A percentile compares a stretch with the other conserved stretches of the same genome.
phyloP scores from a whole-genome alignment of 2,113 vertebrate species.

The Oreochromis aureus region DNA sequence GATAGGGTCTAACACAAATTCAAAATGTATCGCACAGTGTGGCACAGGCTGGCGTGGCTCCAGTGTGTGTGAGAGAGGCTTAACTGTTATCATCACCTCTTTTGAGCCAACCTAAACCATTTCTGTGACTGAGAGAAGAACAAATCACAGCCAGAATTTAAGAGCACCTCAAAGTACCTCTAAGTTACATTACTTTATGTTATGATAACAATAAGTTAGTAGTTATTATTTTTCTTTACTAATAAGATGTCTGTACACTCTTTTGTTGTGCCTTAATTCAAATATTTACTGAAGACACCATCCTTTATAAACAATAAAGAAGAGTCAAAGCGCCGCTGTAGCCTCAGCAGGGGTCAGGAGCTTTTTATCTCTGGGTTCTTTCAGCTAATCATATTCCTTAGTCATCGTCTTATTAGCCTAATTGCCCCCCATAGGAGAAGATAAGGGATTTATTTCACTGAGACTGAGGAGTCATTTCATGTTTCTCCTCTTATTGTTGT shows the following conservation, averaged over 20 bases:
- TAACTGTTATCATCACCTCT: not conserved
- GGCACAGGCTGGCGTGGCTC: not conserved
- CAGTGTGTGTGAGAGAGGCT: not conserved
- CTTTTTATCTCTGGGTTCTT: slow-evolving; percentile 21
- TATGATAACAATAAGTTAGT: not conserved
- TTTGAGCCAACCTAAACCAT: not conserved
- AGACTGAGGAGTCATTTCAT: slow-evolving; percentile 15
- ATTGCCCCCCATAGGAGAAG: slow-evolving; percentile 11
- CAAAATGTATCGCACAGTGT: not conserved
- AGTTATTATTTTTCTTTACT: not conserved
- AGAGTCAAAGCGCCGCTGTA: not conserved
- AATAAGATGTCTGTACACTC: not conserved
- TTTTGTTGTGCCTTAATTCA: not conserved
- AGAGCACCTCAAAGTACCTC: not conserved
- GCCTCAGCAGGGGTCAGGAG: slow-evolving; percentile 36
- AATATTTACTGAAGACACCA: not conserved
- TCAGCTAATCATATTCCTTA: slow-evolving; percentile 40
- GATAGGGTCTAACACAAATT: slow-evolving; percentile 21
- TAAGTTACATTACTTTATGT: not conserved
- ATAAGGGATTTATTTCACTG: slow-evolving; percentile 7
- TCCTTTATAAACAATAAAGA: not conserved
- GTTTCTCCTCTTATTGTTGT: not conserved
- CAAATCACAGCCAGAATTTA: not conserved
- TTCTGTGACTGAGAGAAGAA: not conserved
- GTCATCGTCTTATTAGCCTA: slow-evolving; percentile 40